Conservation (phyloP, 2,797 vertebrate genomes). For the Diplodus puntazzo region DNA sequence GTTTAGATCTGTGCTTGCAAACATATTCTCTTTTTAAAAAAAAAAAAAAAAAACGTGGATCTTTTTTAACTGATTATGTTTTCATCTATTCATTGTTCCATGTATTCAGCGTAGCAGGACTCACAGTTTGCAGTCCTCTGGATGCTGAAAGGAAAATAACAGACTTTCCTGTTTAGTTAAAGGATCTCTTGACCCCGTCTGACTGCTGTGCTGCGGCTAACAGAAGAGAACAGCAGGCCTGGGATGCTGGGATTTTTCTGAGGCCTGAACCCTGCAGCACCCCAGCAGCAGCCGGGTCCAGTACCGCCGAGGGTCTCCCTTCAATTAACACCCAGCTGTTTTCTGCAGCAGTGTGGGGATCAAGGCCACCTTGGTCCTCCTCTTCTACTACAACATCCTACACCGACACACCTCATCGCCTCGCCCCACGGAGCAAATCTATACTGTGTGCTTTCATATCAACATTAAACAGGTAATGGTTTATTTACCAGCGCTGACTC, state of each 20-base stretch:
- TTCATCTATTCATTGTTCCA: not conserved
- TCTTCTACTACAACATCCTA: constrained; percentile 21
- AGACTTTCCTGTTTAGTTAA: constrained; percentile 53
- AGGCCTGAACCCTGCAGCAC: constrained; percentile 64
- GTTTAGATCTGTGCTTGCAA: no score
- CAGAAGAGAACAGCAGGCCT: constrained; percentile 79
- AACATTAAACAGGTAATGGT: not conserved
- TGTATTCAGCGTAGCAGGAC: not conserved
- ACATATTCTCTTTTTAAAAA: no score
- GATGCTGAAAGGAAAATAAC: constrained; percentile 22
- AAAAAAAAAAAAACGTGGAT: no score
- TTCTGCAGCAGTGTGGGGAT: constrained; percentile 57
- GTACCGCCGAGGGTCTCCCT: constrained; percentile 67
- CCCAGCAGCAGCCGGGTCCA: constrained; percentile 61
- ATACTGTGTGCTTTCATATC: not conserved
- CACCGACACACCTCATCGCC: constrained; percentile 9
- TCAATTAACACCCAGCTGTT: constrained; percentile 83
- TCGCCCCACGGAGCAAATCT: not conserved
- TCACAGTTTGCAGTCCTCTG: not conserved
- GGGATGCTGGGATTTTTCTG: constrained; percentile 74
- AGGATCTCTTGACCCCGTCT: constrained; percentile 56
- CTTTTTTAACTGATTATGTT: not conserved
- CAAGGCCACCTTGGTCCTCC: constrained; percentile 47
- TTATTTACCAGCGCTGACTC: not conserved
- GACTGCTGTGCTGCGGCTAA: constrained; percentile 62